Conservation (phyloP, 2,113 vertebrate genomes). For the Engystomops pustulosus region DNA sequence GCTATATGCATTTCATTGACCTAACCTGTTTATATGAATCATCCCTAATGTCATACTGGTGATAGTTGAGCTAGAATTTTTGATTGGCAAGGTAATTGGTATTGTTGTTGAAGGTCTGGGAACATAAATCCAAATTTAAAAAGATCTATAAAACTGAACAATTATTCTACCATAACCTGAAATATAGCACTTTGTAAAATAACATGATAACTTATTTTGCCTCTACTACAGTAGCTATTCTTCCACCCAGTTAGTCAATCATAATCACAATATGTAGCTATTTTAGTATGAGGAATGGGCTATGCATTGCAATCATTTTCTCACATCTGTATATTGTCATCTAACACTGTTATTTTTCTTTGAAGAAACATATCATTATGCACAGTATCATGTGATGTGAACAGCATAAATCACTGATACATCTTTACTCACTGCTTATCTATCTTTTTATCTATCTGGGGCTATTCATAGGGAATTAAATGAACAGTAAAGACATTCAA, state of each 20-base stretch:
- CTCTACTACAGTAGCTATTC: not conserved
- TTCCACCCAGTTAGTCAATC: constrained; percentile 1
- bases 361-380: not conserved
- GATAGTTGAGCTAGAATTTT: no score
- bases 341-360: not conserved
- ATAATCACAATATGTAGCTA: not conserved
- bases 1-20: no score
- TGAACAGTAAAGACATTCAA: not conserved
- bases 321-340: constrained; percentile 1
- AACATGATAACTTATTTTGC: not conserved
- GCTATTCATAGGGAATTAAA: not conserved
- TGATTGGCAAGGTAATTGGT: not conserved
- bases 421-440: not conserved
- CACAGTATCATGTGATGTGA: not conserved
- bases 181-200: not conserved
- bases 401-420: not conserved
- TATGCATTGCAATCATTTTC: not conserved
- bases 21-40: no score
- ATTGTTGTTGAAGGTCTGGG: not conserved
- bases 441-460: not conserved
- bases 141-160: not conserved
- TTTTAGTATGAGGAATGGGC: not conserved
- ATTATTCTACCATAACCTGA: not conserved
- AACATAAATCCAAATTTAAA: not conserved
- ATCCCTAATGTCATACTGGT: no score